phyloP scores from a whole-genome alignment of 2,113 vertebrate species.

The Reinhardtius hippoglossoides region DNA sequence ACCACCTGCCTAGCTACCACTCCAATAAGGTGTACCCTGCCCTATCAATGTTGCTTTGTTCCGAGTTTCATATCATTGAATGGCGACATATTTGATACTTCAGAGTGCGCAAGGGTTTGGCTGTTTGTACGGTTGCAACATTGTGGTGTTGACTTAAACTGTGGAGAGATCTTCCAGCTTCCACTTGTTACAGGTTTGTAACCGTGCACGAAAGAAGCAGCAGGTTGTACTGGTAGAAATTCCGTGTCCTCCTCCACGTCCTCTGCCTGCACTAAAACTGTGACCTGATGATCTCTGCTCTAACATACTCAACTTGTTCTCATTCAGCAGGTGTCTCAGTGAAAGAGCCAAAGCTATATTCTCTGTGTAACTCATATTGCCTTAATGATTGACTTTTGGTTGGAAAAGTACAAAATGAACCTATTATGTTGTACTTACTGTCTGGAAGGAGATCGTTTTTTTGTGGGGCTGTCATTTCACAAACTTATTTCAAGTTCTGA shows the following conservation, averaged over 20 bases:
- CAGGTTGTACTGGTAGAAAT: neutral
- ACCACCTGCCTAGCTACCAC: slow-evolving; percentile 36
- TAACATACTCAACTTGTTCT: slow-evolving; percentile 10
- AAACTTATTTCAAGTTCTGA: too few species aligned
- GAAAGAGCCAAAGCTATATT: slow-evolving; percentile 61
- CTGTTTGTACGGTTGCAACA: slow-evolving; percentile 34
- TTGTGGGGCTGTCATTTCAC: too few species aligned
- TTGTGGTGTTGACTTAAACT: slow-evolving; percentile 54
- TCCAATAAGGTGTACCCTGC: slow-evolving; percentile 34
- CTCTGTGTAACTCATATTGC: slow-evolving; percentile 51
- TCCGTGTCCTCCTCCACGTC: neutral
- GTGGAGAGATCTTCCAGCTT: slow-evolving; percentile 47
- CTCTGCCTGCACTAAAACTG: slow-evolving; percentile 40
- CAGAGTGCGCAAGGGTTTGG: slow-evolving; percentile 23
- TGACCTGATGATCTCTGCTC: slow-evolving; percentile 40
- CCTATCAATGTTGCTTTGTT: slow-evolving; percentile 37
- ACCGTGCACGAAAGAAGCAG: slow-evolving; percentile 25
- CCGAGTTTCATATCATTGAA: slow-evolving; percentile 48
- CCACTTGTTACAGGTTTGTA: slow-evolving; percentile 8
- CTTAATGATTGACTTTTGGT: slow-evolving; percentile 67
- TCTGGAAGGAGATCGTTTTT: neutral
- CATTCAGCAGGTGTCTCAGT: slow-evolving; percentile 32
- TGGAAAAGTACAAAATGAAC: slow-evolving; percentile 21
- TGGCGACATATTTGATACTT: slow-evolving; percentile 47
- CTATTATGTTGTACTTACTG: slow-evolving; percentile 18